Evolutionary conservation across 1,140 invertebrate genomes (phyloP).

Genomic region (Melitaea cinxia): DNA sequence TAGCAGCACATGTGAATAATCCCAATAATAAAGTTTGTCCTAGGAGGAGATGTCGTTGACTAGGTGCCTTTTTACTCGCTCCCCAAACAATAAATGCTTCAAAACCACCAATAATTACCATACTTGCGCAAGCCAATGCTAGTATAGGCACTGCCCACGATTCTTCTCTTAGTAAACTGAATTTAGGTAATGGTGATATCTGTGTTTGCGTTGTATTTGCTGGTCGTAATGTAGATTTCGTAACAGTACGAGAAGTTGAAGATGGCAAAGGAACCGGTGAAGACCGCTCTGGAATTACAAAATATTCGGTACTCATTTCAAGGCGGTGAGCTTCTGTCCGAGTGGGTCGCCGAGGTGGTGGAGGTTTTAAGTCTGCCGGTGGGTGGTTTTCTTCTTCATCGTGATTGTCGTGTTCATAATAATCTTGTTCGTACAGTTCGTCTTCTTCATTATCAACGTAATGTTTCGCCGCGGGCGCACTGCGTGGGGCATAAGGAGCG

Average conservation of each 20-base stretch:
- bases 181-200: conserved; percentile 48
- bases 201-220: conserved; percentile 53
- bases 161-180: conserved; percentile 84
- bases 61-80: conserved; percentile 91
- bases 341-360: conserved; percentile 60
- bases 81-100: conserved; percentile 95
- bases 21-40: conserved; percentile 95
- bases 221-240: conserved; percentile 42
- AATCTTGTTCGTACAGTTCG: conserved; percentile 57
- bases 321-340: conserved; percentile 83
- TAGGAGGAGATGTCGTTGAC: conserved; percentile 92
- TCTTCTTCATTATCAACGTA: conserved; percentile 58
- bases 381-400: conserved; percentile 45
- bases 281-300: conserved; percentile 83
- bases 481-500: conserved; percentile 63
- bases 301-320: conserved; percentile 90
- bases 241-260: conserved; percentile 30
- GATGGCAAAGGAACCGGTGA: conserved; percentile 58
- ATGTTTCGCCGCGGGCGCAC: conserved; percentile 50
- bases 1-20: conserved; percentile 90
- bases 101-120: conserved; percentile 91
- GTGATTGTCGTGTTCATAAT: conserved; percentile 51
- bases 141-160: conserved; percentile 94
- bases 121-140: conserved; percentile 88
- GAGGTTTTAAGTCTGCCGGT: conserved; percentile 47